Percentiles rank a stretch among this genome's conserved stretches.
phyloP scores from a whole-genome alignment of 2,888 invertebrate genomes.

The Heliothis peltigera region DNA sequence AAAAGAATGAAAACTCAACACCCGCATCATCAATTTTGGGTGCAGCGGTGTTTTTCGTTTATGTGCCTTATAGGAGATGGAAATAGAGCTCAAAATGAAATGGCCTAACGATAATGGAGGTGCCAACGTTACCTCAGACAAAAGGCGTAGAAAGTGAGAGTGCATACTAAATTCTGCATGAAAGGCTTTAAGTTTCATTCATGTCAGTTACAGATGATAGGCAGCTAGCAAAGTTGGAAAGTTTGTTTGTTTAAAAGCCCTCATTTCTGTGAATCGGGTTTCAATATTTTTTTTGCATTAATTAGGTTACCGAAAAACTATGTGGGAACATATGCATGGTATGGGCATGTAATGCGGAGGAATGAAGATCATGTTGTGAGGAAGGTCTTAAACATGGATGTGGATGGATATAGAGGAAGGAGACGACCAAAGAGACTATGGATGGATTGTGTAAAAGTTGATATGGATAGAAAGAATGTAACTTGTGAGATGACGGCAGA shows the following conservation, averaged over 20 bases:
- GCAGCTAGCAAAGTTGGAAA: background rate
- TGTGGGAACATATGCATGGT: too few relatives aligned
- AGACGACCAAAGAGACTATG: too few relatives aligned
- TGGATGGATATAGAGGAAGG: too few relatives aligned
- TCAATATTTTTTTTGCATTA: too few relatives aligned
- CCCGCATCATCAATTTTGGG: background rate
- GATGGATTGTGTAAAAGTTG: too few relatives aligned
- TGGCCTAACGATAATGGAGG: background rate
- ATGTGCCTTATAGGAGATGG: background rate
- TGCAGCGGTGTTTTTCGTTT: slow-evolving; percentile 4
- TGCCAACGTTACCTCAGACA: background rate
- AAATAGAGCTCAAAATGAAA: slow-evolving; percentile 27
- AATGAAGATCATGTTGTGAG: too few relatives aligned
- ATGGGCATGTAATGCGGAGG: too few relatives aligned
- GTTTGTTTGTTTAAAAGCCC: background rate
- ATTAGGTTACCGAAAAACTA: too few relatives aligned
- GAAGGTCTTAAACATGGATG: too few relatives aligned
- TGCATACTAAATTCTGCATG: slow-evolving; percentile 3
- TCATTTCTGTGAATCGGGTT: too few relatives aligned
- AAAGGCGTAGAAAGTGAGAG: slow-evolving; percentile 21
- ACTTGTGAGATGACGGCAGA: too few relatives aligned
- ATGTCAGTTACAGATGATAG: background rate
- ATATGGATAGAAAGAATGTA: too few relatives aligned
- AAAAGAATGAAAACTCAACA: slow-evolving; percentile 29
- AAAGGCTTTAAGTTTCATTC: background rate